A percentile compares a stretch with the other conserved stretches of the same genome.
These are phyloP conservation scores for Xylophagus ater DNA, from an alignment of 2,888 invertebrate species.

Conservation along the genomic window DNA sequence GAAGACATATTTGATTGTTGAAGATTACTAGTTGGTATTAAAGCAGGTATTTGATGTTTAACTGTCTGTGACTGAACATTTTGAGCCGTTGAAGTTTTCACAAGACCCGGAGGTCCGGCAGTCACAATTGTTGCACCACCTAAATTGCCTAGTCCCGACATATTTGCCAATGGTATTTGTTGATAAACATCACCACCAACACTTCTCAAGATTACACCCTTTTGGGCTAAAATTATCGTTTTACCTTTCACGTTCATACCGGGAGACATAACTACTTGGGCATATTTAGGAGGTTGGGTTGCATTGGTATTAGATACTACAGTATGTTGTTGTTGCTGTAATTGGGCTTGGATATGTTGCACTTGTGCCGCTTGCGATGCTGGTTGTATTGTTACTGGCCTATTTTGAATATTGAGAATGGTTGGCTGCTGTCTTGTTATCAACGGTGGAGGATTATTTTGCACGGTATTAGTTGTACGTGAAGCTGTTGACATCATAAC, in stretches of 20 bases:
- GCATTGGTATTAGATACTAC: constrained; percentile 36
- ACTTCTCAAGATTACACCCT: constrained; percentile 36
- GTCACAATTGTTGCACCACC: constrained; percentile 26
- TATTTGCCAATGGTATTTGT: constrained; percentile 38
- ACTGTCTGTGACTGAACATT: constrained; percentile 23
- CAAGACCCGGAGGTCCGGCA: constrained; percentile 33
- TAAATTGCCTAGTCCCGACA: constrained; percentile 30
- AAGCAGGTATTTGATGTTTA: constrained; percentile 32
- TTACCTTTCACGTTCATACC: constrained; percentile 33
- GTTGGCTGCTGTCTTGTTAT: constrained; percentile 33
- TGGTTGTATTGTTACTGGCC: constrained; percentile 37
- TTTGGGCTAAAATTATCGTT: constrained; percentile 37
- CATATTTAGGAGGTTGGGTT: constrained; percentile 37
- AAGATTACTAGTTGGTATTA: constrained; percentile 33
- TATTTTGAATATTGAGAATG: constrained; percentile 34
- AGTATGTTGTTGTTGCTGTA: constrained; percentile 34
- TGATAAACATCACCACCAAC: constrained; percentile 39
- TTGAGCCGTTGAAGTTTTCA: constrained; percentile 31
- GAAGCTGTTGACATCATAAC: constrained; percentile 27
- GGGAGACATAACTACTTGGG: constrained; percentile 34
- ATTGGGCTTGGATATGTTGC: constrained; percentile 35
- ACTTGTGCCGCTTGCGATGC: constrained; percentile 38
- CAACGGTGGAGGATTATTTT: constrained; percentile 35
- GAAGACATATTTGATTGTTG: constrained; percentile 19
- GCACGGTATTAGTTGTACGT: constrained; percentile 19